These are phyloP conservation scores for Osmerus mordax DNA, from an alignment of 2,113 vertebrate species.

Conservation along the genomic window DNA sequence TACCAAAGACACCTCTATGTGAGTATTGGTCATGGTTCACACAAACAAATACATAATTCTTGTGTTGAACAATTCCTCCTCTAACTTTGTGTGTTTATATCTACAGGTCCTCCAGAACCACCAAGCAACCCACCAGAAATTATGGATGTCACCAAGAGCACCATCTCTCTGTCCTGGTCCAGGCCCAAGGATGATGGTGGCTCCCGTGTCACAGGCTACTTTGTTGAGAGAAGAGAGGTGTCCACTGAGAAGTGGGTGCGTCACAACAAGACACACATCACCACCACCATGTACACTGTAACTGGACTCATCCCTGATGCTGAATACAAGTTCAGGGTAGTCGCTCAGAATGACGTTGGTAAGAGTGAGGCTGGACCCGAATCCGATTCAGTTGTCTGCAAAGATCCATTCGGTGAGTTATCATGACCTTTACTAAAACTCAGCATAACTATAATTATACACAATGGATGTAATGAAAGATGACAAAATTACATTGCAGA, in stretches of 20 bases:
- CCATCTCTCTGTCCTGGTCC: constrained; percentile 88
- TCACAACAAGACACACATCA: constrained; percentile 96
- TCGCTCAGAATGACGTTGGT: constrained; percentile 95
- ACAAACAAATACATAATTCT: not conserved
- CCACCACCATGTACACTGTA: constrained; percentile 95
- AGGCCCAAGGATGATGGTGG: constrained; percentile 95
- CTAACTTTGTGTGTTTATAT: not conserved
- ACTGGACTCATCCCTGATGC: constrained; percentile 94
- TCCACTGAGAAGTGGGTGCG: constrained; percentile 98
- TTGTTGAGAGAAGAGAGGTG: constrained; percentile 90
- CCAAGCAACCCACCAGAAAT: constrained; percentile 94
- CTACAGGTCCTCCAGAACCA: constrained; percentile 89
- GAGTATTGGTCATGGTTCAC: constrained; percentile 60
- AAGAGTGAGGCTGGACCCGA: constrained; percentile 87
- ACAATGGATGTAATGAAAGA: no score
- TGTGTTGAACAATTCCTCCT: not conserved
- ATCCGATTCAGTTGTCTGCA: constrained; percentile 91
- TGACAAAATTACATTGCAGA: no score
- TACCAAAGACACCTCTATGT: constrained; percentile 95
- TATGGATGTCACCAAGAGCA: constrained; percentile 90
- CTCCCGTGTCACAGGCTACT: constrained; percentile 94
- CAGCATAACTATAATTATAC: not conserved
- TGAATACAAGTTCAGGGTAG: constrained; percentile 93
- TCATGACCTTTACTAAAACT: not conserved
- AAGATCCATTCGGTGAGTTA: constrained; percentile 96